Percentiles rank a stretch among this genome's conserved stretches.
phyloP scores from a whole-genome alignment of 2,113 vertebrate species.

The Bettongia penicillata region DNA sequence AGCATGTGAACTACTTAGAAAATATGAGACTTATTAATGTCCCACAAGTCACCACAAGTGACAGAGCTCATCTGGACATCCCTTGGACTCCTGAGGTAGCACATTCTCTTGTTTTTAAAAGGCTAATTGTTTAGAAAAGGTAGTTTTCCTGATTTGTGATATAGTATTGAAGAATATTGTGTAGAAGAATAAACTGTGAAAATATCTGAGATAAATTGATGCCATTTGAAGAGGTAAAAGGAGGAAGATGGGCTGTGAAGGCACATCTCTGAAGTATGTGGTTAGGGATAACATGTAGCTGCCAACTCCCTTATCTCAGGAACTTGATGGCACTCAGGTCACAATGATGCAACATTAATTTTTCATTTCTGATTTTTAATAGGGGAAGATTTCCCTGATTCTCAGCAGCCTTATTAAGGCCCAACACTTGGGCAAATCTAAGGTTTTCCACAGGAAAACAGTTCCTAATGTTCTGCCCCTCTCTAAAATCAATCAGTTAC shows the following conservation, averaged over 20 bases:
- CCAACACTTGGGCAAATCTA: not conserved
- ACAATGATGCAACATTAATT: not conserved
- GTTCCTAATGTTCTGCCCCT: not conserved
- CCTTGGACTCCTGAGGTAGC: slow-evolving; percentile 73
- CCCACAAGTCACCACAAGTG: slow-evolving; percentile 70
- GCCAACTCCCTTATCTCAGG: not conserved
- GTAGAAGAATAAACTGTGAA: not conserved
- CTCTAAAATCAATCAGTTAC: not conserved
- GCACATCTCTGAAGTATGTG: not conserved
- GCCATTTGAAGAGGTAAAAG: not conserved
- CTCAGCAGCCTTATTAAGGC: not conserved
- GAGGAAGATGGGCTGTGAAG: not conserved
- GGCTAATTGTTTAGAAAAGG: not conserved
- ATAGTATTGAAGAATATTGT: not conserved
- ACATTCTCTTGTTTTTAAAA: not conserved
- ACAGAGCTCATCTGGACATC: slow-evolving; percentile 45
- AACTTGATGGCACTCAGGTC: not conserved
- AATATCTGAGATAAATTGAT: not conserved
- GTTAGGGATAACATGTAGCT: not conserved
- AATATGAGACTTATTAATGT: slow-evolving; percentile 85
- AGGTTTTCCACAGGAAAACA: not conserved
- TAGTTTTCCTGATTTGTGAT: slow-evolving; percentile 18
- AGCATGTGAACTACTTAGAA: slow-evolving; percentile 89
- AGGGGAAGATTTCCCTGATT: not conserved
- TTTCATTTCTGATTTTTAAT: not conserved